Conservation (phyloP, 2,113 vertebrate species). For the Tetrax tetrax region DNA sequence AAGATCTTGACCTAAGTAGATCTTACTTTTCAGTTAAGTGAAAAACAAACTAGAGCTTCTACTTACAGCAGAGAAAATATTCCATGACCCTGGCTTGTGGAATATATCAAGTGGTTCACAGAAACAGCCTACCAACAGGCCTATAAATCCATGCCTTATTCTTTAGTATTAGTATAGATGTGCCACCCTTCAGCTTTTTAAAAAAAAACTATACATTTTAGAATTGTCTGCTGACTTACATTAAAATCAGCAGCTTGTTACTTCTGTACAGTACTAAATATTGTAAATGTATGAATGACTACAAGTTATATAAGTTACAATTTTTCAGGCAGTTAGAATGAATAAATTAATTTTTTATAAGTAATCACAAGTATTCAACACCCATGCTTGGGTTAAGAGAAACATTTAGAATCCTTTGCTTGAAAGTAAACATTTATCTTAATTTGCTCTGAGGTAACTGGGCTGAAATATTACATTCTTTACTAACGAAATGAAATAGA, state of each 20-base stretch:
- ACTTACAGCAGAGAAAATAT: neutral
- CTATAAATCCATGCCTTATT: neutral
- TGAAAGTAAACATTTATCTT: constrained; percentile 59
- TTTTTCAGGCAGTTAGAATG: neutral
- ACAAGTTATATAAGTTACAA: neutral
- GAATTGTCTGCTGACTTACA: neutral
- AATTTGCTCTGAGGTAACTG: constrained; percentile 51
- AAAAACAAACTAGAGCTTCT: neutral
- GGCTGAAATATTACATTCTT: constrained; percentile 65
- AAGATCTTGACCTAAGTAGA: neutral
- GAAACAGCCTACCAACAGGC: neutral
- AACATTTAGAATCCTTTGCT: constrained; percentile 7
- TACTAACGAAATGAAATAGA: constrained; percentile 44
- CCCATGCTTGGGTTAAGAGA: neutral
- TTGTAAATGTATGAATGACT: constrained; percentile 23
- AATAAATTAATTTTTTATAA: constrained; percentile 18
- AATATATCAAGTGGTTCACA: neutral
- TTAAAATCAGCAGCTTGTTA: neutral
- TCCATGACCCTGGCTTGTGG: neutral
- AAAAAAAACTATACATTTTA: neutral
- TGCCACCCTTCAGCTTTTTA: neutral
- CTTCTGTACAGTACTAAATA: neutral
- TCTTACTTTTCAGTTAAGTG: neutral
- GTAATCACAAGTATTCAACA: constrained; percentile 41
- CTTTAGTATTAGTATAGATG: neutral